Evolutionary conservation across 2,888 invertebrate genomes (phyloP), one percentile per base, ranked within the genome.

Genomic region (Lasioglossum calceatum): DNA sequence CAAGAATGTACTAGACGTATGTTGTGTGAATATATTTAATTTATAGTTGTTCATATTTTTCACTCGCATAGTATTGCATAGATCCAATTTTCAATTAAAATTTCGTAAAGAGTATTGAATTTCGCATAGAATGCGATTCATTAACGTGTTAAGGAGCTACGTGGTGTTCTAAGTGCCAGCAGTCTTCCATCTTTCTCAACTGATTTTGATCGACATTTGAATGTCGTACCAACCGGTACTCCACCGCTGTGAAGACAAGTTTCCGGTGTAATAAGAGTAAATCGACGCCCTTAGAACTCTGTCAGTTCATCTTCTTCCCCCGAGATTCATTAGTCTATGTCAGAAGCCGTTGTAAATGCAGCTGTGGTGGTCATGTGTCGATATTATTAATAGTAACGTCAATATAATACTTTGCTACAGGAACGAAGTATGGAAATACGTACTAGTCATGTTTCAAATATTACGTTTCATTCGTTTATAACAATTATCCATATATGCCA

Each of bases 381-480:
- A 92, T 92, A 86, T 91, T 92, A 92, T 93, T 92, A 93, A 91
- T 89, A 91, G 89, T 85, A 89, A 88, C 86, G 86, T 27, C 87
- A 81, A 79, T 74, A 77, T 39, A 58, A 47, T 79, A 84, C 73
- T 39, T 61, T 61, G 50, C 16, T n/a, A 27, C 64, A 4, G 23
- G 44, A 47, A 77, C 76, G 36, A n/a, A 72, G 32, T 12, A 54
- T 36, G 42, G 44, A 79, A 84, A 73, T 76, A 77, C 67, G 64
- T 75, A 75, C 23, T 61, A 32, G 32, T 73, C 77, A 47, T n/a
- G 77, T 70, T 32, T 70, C 54, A 64, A 58, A 27, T 44, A 70
- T 64, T 54, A n/a, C 32, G 4, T 67, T n/a, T 47, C 23, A 23
- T 23, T 54, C 8, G 10, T 58, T 27, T 23, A 23, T 23, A 39